phyloP scores from a whole-genome alignment of 1,140 invertebrate species.

The Helicoverpa zea region DNA sequence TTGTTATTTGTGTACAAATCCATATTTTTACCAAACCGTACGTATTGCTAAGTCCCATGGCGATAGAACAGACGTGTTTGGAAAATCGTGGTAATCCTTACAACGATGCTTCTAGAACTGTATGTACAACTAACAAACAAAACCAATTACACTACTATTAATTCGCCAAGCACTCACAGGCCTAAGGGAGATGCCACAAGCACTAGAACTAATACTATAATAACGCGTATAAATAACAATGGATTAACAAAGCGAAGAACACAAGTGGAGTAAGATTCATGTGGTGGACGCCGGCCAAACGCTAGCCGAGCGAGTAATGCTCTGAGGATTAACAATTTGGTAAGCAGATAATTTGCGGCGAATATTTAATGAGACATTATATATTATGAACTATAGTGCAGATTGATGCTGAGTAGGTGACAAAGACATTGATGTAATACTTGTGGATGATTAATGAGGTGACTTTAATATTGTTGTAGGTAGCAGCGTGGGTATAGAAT shows the following conservation, averaged over 20 bases:
- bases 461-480: constrained; percentile 53
- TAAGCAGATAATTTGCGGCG: constrained; percentile 68
- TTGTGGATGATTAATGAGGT: constrained; percentile 51
- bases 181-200: background rate
- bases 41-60: too few relatives aligned
- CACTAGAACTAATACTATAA: background rate
- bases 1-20: too few relatives aligned
- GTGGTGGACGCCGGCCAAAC: constrained; percentile 75
- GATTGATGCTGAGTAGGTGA: constrained; percentile 26
- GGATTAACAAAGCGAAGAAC: constrained; percentile 74
- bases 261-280: constrained; percentile 68
- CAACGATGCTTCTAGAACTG: too few relatives aligned
- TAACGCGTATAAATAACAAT: constrained; percentile 76
- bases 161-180: background rate
- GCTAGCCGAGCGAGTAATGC: constrained; percentile 71
- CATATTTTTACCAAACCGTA: too few relatives aligned
- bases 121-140: background rate
- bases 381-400: constrained; percentile 38
- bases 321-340: constrained; percentile 74
- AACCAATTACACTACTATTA: constrained; percentile 3
- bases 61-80: too few relatives aligned
- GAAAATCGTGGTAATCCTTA: too few relatives aligned
- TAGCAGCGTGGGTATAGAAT: background rate
- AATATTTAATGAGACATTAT: constrained; percentile 48
- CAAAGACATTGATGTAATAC: constrained; percentile 39